A percentile compares a stretch with the other conserved stretches of the same genome.
Conservation (phyloP, 1,140 invertebrate species). For the Proales similis region DNA sequence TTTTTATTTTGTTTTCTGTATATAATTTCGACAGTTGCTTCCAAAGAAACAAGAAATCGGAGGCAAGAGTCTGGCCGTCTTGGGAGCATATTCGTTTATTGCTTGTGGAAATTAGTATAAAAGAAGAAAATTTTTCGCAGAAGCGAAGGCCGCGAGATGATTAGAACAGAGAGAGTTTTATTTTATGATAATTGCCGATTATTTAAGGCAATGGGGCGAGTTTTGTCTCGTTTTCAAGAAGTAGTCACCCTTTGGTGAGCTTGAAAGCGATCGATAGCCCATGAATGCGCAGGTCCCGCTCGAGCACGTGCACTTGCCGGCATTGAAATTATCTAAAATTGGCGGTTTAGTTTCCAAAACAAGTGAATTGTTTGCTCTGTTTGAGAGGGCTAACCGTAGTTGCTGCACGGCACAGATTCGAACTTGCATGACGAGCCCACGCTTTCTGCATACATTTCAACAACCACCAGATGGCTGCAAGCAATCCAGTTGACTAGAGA, state of each 20-base stretch:
- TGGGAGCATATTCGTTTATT: neutral
- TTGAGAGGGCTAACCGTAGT: slow-evolving; percentile 29
- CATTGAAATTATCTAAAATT: slow-evolving; percentile 21
- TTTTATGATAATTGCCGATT: neutral
- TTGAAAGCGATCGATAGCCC: slow-evolving; percentile 8
- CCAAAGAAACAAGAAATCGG: too few relatives aligned
- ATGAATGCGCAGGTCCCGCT: neutral
- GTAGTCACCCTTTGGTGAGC: neutral
- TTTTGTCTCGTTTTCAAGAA: slow-evolving; percentile 8
- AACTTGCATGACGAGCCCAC: slow-evolving; percentile 14
- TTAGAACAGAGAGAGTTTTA: neutral
- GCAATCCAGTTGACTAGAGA: slow-evolving; percentile 27
- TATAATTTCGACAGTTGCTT: too few relatives aligned
- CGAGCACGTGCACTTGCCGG: slow-evolving; percentile 17
- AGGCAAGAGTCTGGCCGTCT: slow-evolving; percentile 1
- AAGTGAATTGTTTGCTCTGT: neutral
- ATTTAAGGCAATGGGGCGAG: slow-evolving; percentile 3
- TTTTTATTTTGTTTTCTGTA: too few relatives aligned
- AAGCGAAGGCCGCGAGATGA: too few relatives aligned
- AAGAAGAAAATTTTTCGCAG: too few relatives aligned
- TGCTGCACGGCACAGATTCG: slow-evolving; percentile 15
- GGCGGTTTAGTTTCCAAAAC: neutral
- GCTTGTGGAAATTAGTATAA: neutral
- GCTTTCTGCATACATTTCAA: slow-evolving; percentile 25
- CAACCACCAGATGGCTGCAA: slow-evolving; percentile 30